These are phyloP conservation scores for Drosophila rubida DNA, from an alignment of 2,888 invertebrate genomes.

Conservation along the genomic window DNA sequence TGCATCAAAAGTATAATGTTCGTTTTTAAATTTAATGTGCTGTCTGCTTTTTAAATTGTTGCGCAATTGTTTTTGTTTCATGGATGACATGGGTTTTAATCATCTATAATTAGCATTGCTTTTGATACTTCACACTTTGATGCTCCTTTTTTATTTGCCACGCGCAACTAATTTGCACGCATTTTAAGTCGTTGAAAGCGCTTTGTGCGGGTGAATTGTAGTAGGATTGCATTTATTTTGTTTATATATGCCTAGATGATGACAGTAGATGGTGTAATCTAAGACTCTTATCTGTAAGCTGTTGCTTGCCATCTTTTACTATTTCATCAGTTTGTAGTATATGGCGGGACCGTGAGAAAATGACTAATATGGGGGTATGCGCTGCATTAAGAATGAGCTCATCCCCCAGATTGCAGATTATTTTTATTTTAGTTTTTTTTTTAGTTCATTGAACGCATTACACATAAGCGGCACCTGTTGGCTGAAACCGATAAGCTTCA, in stretches of 20 bases:
- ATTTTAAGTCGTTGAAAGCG: conserved; percentile 24
- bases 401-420: conserved; percentile 28
- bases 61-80: conserved; percentile 39
- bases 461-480: conserved; percentile 50
- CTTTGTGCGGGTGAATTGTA: conserved; percentile 1
- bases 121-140: conserved; percentile 52
- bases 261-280: conserved; percentile 16
- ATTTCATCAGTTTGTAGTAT: conserved; percentile 23
- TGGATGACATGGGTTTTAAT: conserved; percentile 33
- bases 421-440: conserved; percentile 15
- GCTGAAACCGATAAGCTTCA: conserved; percentile 30
- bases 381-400: conserved; percentile 30
- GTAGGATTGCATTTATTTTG: conserved; percentile 2
- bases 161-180: conserved; percentile 54
- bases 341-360: conserved; percentile 28
- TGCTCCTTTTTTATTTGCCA: conserved; percentile 34
- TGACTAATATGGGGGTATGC: conserved; percentile 18
- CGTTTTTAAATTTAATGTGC: conserved; percentile 23
- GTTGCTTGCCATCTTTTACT: background rate
- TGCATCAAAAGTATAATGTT: conserved; percentile 11
- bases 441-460: conserved; percentile 53
- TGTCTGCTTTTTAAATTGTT: conserved; percentile 17
- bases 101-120: conserved; percentile 52
- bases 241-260: background rate
- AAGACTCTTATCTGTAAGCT: conserved; percentile 11